Evolutionary conservation across 2,797 vertebrate genomes (phyloP).

Genomic region (Catharus ustulatus): DNA sequence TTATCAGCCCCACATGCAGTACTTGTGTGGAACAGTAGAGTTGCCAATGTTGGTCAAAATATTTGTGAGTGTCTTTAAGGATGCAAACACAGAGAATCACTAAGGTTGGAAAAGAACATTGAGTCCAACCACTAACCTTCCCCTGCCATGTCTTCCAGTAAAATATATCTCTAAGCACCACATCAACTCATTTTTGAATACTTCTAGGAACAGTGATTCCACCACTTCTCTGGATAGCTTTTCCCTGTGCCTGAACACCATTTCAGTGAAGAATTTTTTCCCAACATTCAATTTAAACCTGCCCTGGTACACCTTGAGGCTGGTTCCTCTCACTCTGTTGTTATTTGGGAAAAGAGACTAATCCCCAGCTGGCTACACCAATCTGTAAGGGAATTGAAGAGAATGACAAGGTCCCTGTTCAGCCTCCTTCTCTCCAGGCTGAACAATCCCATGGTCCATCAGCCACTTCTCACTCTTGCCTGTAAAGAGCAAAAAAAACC

Average conservation of each 20-base stretch:
- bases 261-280: background rate
- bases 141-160: too few relatives aligned
- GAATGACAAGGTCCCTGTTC: background rate
- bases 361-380: accelerated
- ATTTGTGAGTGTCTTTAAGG: background rate
- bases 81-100: background rate
- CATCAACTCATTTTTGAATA: accelerated
- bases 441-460: background rate
- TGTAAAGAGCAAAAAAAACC: background rate
- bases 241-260: background rate
- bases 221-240: background rate
- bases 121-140: background rate
- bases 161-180: background rate
- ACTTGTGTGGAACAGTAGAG: too few relatives aligned
- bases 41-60: background rate
- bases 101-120: background rate
- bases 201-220: background rate
- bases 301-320: background rate
- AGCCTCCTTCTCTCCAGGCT: background rate
- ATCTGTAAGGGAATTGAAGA: background rate
- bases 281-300: background rate
- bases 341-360: background rate
- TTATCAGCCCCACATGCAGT: accelerated
- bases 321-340: background rate
- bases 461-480: background rate